phyloP scores from a whole-genome alignment of 2,797 vertebrate species.

The Clarias pachynema region DNA sequence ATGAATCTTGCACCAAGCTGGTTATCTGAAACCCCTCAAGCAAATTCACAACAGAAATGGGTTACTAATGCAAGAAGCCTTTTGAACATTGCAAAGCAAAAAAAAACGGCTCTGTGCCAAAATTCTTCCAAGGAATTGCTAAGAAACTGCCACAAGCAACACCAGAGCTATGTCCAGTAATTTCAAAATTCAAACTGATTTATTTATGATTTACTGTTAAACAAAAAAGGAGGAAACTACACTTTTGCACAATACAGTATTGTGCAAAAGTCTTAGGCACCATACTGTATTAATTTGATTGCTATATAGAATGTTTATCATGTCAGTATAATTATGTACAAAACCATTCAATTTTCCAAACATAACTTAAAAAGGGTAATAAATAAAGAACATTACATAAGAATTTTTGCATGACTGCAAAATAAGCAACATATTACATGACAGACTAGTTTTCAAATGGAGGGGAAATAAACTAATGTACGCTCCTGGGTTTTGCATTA shows the following conservation, averaged over 20 bases:
- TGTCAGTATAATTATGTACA: too few relatives aligned
- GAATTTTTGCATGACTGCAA: too few relatives aligned
- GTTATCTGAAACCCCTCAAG: slow-evolving; percentile 42
- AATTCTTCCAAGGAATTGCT: slow-evolving; percentile 7
- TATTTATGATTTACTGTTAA: background rate
- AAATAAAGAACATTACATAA: too few relatives aligned
- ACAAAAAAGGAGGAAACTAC: background rate
- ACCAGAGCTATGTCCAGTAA: background rate
- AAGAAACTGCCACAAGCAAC: slow-evolving; percentile 8
- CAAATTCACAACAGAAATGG: slow-evolving; percentile 22
- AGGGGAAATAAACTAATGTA: too few relatives aligned
- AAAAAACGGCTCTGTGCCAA: background rate
- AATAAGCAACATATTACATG: too few relatives aligned
- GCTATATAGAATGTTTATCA: too few relatives aligned
- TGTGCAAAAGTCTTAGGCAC: too few relatives aligned
- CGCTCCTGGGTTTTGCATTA: too few relatives aligned
- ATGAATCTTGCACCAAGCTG: slow-evolving; percentile 28
- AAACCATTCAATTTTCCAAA: too few relatives aligned
- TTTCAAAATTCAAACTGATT: background rate
- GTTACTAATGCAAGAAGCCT: background rate
- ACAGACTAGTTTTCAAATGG: too few relatives aligned
- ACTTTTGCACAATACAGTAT: background rate
- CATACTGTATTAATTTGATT: too few relatives aligned
- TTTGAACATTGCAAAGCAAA: slow-evolving; percentile 16
- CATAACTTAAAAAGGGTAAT: too few relatives aligned